phyloP scores from a whole-genome alignment of 1,140 invertebrate species.

The Argopecten irradians region DNA sequence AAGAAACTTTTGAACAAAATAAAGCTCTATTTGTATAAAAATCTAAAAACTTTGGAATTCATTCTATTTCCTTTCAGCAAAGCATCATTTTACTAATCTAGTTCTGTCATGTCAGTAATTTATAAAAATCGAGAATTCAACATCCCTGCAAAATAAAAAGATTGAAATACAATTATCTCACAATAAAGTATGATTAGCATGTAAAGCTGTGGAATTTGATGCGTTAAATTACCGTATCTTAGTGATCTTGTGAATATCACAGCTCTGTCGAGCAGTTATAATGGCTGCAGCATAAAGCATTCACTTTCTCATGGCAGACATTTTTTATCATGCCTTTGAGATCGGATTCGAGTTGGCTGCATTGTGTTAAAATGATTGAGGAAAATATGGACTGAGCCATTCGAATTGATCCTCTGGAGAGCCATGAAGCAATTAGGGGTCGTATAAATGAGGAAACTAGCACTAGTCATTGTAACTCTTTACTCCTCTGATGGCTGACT shows the following conservation, averaged over 20 bases:
- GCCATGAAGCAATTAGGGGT: background rate
- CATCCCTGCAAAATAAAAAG: background rate
- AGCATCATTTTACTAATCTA: background rate
- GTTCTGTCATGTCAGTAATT: background rate
- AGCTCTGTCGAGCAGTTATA: background rate
- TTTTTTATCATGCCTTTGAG: background rate
- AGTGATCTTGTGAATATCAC: background rate
- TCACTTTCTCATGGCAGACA: background rate
- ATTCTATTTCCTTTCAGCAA: background rate
- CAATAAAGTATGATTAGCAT: background rate
- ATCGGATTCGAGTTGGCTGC: slow-evolving; percentile 5
- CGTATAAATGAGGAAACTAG: background rate
- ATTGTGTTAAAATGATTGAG: slow-evolving; percentile 23
- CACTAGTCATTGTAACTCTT: background rate
- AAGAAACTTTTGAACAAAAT: no score
- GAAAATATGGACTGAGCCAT: slow-evolving; percentile 15
- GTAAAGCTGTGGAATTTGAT: background rate
- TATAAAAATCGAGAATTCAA: background rate
- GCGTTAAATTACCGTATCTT: background rate
- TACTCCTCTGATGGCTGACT: background rate
- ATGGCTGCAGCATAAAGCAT: background rate
- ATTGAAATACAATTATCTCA: background rate
- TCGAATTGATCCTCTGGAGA: background rate
- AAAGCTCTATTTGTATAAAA: background rate
- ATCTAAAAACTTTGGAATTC: background rate